Base-by-base conservation (phyloP, 2,888 invertebrate genomes). In the Entomobrya proxima region DNA sequence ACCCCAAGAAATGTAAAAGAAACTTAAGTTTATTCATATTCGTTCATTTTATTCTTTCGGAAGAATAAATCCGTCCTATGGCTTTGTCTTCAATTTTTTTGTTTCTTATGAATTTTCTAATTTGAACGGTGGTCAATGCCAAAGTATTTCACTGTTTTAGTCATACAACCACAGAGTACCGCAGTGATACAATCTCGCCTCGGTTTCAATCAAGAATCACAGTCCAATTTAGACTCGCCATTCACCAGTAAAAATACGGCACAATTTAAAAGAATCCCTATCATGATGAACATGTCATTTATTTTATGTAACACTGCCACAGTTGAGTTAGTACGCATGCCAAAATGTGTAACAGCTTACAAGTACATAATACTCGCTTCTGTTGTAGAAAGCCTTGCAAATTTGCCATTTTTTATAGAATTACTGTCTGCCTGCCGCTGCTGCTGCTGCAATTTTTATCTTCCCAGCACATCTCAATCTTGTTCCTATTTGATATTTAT, bases 201-300 rank as follows among this genome's bases (percentile, higher is more conserved):
- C 37, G 21, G 21, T 58, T 58, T 58, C 64, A 64, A 64, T 64
- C 64, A 64, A 37, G 7, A n/a, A 55, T 9, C 37, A 37, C 21
- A 18, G 37, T 64, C 21, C 64, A 64, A 64, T 64, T 64, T 64
- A 64, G 21, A 64, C 37, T 64, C 21, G 18, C 18, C 6, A 30
- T 11, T 27, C 7, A 32, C 1, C n/a, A n/a, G 27, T 9, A 32
- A 1, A n/a, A 27, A n/a, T 21, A 15, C 58, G 9, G 15, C 58
- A n/a, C n/a, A n/a, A n/a, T n/a, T 30, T 11, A 3, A 9, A 47
- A 47, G n/a, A 21, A 11, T 21, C 13, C 37, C 37, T 64, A 64
- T 64, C 64, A 37, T 64, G 64, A 64, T 64, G 64, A 64, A 64
- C 64, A 64, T 64, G 64, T 64, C 64, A 64, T 64, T 37, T 64